These are phyloP conservation scores for Astropecten irregularis DNA, from an alignment of 53 echinoderm and acorn worm species.

Conservation along the genomic window DNA sequence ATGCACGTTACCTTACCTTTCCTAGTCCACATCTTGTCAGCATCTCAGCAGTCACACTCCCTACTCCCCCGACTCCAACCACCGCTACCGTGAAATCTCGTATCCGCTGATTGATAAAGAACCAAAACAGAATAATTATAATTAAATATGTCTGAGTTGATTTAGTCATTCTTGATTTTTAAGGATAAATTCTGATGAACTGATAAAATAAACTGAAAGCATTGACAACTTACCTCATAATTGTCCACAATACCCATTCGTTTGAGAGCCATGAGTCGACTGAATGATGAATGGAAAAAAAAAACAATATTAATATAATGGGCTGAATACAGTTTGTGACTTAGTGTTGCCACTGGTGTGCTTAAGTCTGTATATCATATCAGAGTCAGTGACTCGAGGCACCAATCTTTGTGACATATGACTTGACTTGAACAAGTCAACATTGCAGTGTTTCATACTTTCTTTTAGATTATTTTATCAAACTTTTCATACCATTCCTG, in stretches of 20 bases:
- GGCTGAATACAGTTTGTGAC: not conserved
- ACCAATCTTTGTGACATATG: too few species aligned
- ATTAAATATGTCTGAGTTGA: not conserved
- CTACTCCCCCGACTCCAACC: constrained; percentile 96
- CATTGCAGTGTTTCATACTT: too few species aligned
- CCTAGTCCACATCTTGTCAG: constrained; percentile 96
- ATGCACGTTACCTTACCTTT: constrained; percentile 91
- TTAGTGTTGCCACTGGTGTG: too few species aligned
- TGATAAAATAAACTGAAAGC: not conserved
- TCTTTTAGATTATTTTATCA: too few species aligned
- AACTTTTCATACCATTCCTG: too few species aligned
- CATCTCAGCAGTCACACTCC: constrained; percentile 99
- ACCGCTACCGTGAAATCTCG: constrained; percentile 92
- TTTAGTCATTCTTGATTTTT: not conserved
- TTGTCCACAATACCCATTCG: constrained; percentile 97
- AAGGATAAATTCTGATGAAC: not conserved
- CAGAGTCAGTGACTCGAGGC: too few species aligned
- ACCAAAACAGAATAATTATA: too few species aligned
- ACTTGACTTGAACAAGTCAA: too few species aligned
- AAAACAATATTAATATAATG: not conserved
- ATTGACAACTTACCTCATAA: constrained; percentile 76
- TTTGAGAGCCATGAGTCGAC: constrained; percentile 96
- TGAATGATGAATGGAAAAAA: too few species aligned
- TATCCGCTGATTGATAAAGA: constrained; percentile 68
- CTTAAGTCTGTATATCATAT: too few species aligned